Percentiles rank a stretch among this genome's conserved stretches.
These are phyloP conservation scores for Ommatoiulus sabulosus DNA, from an alignment of 2,888 invertebrate genomes.

Conservation along the genomic window DNA sequence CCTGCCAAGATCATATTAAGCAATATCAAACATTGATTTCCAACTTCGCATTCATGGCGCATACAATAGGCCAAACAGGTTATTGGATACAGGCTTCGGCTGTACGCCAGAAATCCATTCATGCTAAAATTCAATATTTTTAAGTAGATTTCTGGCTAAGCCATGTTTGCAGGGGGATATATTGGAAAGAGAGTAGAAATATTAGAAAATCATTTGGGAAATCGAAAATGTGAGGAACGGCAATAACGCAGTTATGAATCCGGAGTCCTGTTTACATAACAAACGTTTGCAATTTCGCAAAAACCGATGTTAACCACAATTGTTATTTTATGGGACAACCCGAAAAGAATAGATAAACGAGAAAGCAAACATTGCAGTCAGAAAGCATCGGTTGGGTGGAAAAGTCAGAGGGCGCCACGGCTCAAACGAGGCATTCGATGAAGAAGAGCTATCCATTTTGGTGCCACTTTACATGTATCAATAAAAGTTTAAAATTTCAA, in stretches of 20 bases:
- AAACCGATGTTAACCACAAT: background rate
- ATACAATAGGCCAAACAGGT: slow-evolving; percentile 50
- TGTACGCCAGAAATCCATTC: slow-evolving; percentile 10
- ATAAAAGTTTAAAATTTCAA: too few species aligned
- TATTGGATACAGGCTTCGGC: slow-evolving; percentile 25
- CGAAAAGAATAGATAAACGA: background rate
- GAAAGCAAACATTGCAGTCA: background rate
- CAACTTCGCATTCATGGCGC: slow-evolving; percentile 49
- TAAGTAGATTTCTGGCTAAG: slow-evolving; percentile 39
- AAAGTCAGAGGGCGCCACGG: background rate
- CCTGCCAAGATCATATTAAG: slow-evolving; percentile 47
- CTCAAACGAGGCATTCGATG: background rate
- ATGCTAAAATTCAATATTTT: slow-evolving; percentile 39
- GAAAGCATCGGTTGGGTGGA: background rate
- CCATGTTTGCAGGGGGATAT: background rate
- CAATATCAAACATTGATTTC: slow-evolving; percentile 50
- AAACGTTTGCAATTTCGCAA: background rate
- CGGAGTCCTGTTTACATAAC: background rate
- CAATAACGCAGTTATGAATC: background rate
- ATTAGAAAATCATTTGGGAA: background rate
- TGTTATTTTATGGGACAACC: background rate
- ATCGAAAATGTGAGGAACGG: background rate
- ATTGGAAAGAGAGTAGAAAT: background rate
- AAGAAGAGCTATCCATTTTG: too few species aligned
- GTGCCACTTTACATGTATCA: too few species aligned